Percentiles rank a stretch among this genome's conserved stretches.
phyloP scores from a whole-genome alignment of 2,113 vertebrate genomes.

The Hippocampus comes region DNA sequence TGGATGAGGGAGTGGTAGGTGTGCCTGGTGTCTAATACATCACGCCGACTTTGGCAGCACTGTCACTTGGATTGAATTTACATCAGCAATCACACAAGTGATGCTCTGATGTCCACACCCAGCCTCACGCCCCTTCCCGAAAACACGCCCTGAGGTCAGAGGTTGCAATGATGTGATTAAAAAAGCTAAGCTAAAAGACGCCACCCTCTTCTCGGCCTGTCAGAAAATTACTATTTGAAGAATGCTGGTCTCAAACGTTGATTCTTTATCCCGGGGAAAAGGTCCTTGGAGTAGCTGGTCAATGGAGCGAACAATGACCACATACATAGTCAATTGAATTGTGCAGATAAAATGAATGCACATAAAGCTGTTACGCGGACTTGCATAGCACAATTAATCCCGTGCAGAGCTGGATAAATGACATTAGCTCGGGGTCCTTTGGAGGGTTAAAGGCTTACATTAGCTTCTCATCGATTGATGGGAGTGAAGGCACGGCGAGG shows the following conservation, averaged over 20 bases:
- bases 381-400: conserved; percentile 43
- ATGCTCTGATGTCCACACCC: conserved; percentile 40
- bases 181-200: conserved; percentile 22
- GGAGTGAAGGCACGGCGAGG: conserved; percentile 2
- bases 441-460: conserved; percentile 62
- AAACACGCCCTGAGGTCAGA: conserved; percentile 39
- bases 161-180: conserved; percentile 32
- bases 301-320: conserved; percentile 44
- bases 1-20: conserved; percentile 42
- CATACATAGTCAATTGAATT: conserved; percentile 40
- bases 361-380: conserved; percentile 27
- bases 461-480: conserved; percentile 47
- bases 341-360: conserved; percentile 26
- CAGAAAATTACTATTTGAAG: conserved; percentile 25
- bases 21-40: conserved; percentile 45
- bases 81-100: conserved; percentile 43
- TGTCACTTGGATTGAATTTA: conserved; percentile 59
- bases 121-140: conserved; percentile 24
- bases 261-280: conserved; percentile 5
- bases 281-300: conserved; percentile 30
- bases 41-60: conserved; percentile 41
- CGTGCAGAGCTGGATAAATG: conserved; percentile 43
- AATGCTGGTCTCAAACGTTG: conserved; percentile 7
- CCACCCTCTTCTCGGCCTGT: conserved; percentile 10
- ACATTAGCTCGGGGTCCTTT: conserved; percentile 50